Base-by-base conservation (phyloP, 37 sponge, comb jelly and placozoan genomes). In the Mnemiopsis leidyi region DNA sequence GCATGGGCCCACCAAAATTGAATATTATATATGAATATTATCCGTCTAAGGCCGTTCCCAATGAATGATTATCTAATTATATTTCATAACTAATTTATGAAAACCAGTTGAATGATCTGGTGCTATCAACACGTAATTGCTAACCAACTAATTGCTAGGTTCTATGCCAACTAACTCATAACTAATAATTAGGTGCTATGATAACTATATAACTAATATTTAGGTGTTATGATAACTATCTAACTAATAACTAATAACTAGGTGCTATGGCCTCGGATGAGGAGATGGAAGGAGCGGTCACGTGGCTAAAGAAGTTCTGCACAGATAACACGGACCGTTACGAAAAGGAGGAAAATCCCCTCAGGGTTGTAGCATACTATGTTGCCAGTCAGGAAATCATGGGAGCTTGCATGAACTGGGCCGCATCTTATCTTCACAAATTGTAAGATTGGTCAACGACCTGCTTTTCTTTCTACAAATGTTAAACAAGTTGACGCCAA, bases 401-500 rank as follows among this genome's bases (percentile, higher is more conserved):
- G 35, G 90, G 90, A 24, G 90, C 90, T 40, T 85, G 90, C 39
- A 85, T 85, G 90, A 40, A 39, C 30, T 85, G 90, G 90, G 90
- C 90, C 13, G 9, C 48, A 0, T 33, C 36, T n/a, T 85, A 85
- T 39, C 35, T 85, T 21, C 33, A 40, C 13, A 38, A 85, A 39
- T 29, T 85, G 90, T 85, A 33, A 38, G 90, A 39, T 48, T 13
- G n/a, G n/a, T n/a, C n/a, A n/a, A n/a, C n/a, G n/a, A n/a, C n/a
- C n/a, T n/a, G n/a, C n/a, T n/a, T n/a, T n/a, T n/a, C n/a, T n/a
- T n/a, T n/a, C n/a, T n/a, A n/a, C n/a, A n/a, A n/a, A n/a, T n/a
- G n/a, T n/a, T n/a, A n/a, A n/a, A n/a, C n/a, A n/a, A n/a, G n/a
- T n/a, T n/a, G n/a, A n/a, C n/a, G n/a, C n/a, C n/a, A n/a, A n/a